phyloP scores from a whole-genome alignment of 2,888 invertebrate genomes.

The Drosophila merina region DNA sequence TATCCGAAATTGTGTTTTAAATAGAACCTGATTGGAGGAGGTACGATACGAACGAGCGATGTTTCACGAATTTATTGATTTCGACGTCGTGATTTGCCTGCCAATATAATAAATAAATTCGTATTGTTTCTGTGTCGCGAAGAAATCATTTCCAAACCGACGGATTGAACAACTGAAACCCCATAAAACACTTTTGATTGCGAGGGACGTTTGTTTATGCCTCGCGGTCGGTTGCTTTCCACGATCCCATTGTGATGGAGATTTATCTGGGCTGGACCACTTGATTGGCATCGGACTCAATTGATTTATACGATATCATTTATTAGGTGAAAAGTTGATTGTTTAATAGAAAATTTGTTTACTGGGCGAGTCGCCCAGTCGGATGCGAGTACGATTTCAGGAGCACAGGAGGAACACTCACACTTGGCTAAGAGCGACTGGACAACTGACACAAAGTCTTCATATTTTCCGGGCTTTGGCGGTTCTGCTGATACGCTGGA shows the following conservation, averaged over 20 bases:
- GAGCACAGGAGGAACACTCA: conserved; percentile 9
- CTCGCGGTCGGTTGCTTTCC: conserved; percentile 6
- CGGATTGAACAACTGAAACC: conserved; percentile 15
- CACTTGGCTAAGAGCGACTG: conserved; percentile 18
- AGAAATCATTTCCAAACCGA: conserved; percentile 18
- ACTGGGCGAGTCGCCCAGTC: conserved; percentile 24
- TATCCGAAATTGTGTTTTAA: background rate
- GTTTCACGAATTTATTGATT: conserved; percentile 1
- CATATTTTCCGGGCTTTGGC: conserved; percentile 11
- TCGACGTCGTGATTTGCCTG: conserved; percentile 1
- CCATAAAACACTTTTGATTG: conserved; percentile 43
- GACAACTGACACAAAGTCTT: conserved; percentile 34
- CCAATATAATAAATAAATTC: conserved; percentile 13
- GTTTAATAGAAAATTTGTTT: conserved; percentile 72
- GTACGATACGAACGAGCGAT: background rate
- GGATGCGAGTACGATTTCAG: conserved; percentile 1
- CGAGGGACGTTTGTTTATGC: conserved; percentile 32
- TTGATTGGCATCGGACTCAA: conserved; percentile 78
- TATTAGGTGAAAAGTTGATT: conserved; percentile 63
- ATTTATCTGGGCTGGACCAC: conserved; percentile 68
- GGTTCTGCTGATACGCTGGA: conserved; percentile 53
- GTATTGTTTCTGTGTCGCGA: conserved; percentile 8
- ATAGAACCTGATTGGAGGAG: background rate
- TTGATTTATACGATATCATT: conserved; percentile 75
- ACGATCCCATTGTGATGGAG: conserved; percentile 49